Base-by-base conservation (phyloP, 2,888 invertebrate genomes). In the Drosophila kuntzei region DNA sequence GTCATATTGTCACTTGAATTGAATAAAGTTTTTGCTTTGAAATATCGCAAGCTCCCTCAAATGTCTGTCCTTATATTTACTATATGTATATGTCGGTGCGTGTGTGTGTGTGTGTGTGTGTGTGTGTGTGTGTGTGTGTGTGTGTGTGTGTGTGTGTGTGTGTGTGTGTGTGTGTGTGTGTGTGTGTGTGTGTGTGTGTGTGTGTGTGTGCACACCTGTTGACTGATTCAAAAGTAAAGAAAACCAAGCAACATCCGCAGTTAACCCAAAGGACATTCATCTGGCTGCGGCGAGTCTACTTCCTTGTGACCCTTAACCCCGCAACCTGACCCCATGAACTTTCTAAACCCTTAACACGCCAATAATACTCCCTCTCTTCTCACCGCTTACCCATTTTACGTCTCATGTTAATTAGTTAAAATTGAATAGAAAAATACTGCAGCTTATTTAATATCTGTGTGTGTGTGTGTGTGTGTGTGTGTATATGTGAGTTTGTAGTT, bases 21-120 rank as follows among this genome's bases (percentile, higher is more conserved):
- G 53, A 84, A 78, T 64, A 78, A 80, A 87, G 59, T 87, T 86
- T 80, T 62, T 32, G 53, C 68, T 78, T 81, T 84, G 65, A 73
- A 66, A 49, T 47, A 54, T 36, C 12, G 4, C 37, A 27, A 39
- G 12, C 39, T 50, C 44, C 41, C 36, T 25, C 39, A 41, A 27
- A 27, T n/a, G n/a, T n/a, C n/a, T n/a, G n/a, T n/a, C n/a, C n/a
- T n/a, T n/a, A n/a, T n/a, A n/a, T n/a, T n/a, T n/a, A n/a, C n/a
- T n/a, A n/a, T n/a, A n/a, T n/a, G n/a, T n/a, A n/a, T n/a, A n/a
- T n/a, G 5, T 20, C 12, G 29, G 39, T 27, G 25, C 39, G 8
- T 27, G 14, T 47, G 20, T 29, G 25, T 22, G n/a, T 50, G 11
- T 1, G 20, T 27, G 18, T 29, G 22, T 8, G 47, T 34, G 32